Evolutionary conservation across 2,888 invertebrate genomes (phyloP).

Genomic region (Sinelater perroti): DNA sequence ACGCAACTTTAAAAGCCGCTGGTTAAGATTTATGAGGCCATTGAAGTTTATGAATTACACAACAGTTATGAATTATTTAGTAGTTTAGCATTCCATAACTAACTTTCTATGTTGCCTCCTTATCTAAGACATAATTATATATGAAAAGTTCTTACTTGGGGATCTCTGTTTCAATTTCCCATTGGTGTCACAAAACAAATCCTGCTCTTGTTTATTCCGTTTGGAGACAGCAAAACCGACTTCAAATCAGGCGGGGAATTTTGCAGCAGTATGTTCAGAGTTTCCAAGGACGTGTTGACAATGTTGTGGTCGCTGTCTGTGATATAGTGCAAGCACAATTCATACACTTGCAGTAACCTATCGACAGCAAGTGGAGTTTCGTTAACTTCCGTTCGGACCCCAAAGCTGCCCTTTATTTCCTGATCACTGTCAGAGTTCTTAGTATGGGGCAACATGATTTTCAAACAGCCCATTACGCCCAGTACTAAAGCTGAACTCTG

Average conservation of each 20-base stretch:
- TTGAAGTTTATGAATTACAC: no score
- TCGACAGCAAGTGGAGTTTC: conserved; percentile 53
- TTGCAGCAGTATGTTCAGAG: conserved; percentile 70
- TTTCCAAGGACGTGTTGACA: conserved; percentile 86
- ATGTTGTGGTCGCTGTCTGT: conserved; percentile 84
- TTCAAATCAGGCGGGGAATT: conserved; percentile 65
- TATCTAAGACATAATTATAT: no score
- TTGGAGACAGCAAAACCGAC: conserved; percentile 63
- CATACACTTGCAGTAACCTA: conserved; percentile 71
- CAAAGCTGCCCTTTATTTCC: conserved; percentile 54
- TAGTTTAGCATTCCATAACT: no score
- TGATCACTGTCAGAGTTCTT: conserved; percentile 46
- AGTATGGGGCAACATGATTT: conserved; percentile 69
- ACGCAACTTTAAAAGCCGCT: no score
- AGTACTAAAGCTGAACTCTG: conserved; percentile 65
- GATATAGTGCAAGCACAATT: conserved; percentile 77
- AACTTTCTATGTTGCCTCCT: no score
- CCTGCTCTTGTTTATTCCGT: conserved; percentile 59
- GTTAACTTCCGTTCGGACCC: conserved; percentile 50
- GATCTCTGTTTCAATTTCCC: conserved; percentile 63
- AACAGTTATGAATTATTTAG: no score
- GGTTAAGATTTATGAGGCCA: no score
- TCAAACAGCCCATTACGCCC: conserved; percentile 73
- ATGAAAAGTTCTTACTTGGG: conserved; percentile 67
- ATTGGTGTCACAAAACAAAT: conserved; percentile 55